Evolutionary conservation across 2,888 invertebrate genomes (phyloP), one percentile per base, ranked within the genome.

Genomic region (Pristionchus mayeri): DNA sequence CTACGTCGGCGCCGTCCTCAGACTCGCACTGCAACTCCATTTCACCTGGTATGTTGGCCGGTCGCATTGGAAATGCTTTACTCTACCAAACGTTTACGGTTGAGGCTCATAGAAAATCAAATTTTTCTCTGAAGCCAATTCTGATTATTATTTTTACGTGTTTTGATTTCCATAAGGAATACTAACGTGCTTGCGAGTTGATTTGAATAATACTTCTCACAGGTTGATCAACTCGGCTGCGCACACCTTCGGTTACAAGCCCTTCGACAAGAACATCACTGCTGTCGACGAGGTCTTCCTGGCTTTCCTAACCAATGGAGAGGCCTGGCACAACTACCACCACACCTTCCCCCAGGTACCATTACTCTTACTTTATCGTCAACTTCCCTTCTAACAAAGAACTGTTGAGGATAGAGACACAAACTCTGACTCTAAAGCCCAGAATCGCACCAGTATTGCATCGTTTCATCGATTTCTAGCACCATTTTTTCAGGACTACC

Each of bases 161-260:
- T n/a, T n/a, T n/a, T n/a, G n/a, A n/a, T n/a, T n/a, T n/a, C n/a
- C n/a, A n/a, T n/a, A n/a, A n/a, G n/a, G n/a, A n/a, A n/a, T n/a
- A n/a, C n/a, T n/a, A n/a, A n/a, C n/a, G n/a, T n/a, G n/a, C n/a
- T n/a, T n/a, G n/a, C n/a, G n/a, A n/a, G n/a, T n/a, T n/a, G n/a
- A n/a, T n/a, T n/a, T n/a, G 44, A 6, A 44, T 44, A 44, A 44
- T 9, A 9, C 13, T 6, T 9, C 44, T 1, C 63, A 21, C 57
- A 85, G 85, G 85, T 95, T 96, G 91, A 97, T 98, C 21, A 98
- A 98, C 93, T 97, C 97, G 93, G 96, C 96, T 16, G 97, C 98
- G 0, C 98, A 98, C 93, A n/a, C 88, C 27, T 97, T 96, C 95
- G 97, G 97, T n/a, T 95, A 95, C 90, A 95, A 95, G 92, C 97